Evolutionary conservation across 2,888 invertebrate species (phyloP), one percentile per base, ranked within the genome.

Genomic region (Bombyx huttoni): DNA sequence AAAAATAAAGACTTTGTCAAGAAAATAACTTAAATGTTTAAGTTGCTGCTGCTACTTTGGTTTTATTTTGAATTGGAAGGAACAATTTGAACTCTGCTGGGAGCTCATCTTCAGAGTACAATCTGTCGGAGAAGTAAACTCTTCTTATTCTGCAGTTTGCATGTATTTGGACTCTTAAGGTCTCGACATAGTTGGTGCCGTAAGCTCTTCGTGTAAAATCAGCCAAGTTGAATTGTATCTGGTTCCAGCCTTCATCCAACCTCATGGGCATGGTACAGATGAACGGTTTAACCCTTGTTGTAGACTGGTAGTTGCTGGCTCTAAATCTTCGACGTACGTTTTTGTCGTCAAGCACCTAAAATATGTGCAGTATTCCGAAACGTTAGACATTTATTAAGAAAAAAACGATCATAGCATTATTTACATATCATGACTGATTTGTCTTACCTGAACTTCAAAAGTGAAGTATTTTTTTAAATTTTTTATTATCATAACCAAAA

Each of bases 211-310:
- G 90, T 8, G 96, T 97, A 78, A 98, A 98, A 82, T 98, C 98
- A 5, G 96, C 95, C 58, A 98, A 89, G 83, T 98, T 98, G 77
- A 98, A 98, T 78, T 98, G 97, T 62, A 98, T 96, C 83, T 94
- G 93, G 73, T 97, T 97, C 98, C 98, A 98, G 40, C 98, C 98
- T 68, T 97, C 96, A 67, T 97, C 96, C 57, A 98, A 88, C 54
- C 97, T 90, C 93, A 98, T 95, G 0, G 98, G 98, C 97, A 98
- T 98, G 8, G 97, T 97, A 70, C 98, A 98, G 67, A 98, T 98
- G 75, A 98, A 98, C n/a, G 98, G 97, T 76, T 97, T 96, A 9
- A 98, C 96, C 67, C 97, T 88, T 0, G 98, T 98, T 12, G 96
- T 96, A 47, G 96, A 97, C 75, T 98, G 97, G 81, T 97, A 98